Conservation (phyloP, 2,888 invertebrate genomes). For the Sipunculus nudus region DNA sequence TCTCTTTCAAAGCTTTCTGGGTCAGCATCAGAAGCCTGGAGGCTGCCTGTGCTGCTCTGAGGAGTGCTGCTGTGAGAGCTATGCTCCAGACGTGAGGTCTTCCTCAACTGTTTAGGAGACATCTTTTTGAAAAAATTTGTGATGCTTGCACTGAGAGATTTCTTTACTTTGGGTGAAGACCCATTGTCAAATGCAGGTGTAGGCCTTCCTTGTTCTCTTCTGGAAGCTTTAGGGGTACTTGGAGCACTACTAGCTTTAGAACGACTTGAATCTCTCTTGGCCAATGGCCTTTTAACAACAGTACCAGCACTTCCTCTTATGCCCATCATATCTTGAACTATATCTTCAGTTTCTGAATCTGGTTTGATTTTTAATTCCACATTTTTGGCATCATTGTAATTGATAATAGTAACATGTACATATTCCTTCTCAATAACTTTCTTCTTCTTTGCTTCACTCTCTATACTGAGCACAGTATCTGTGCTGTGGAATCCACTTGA, state of each 20-base stretch:
- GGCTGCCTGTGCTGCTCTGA: slow-evolving; percentile 12
- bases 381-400: slow-evolving; percentile 49
- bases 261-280: no score
- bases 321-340: slow-evolving; percentile 13
- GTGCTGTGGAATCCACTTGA: neutral
- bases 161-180: slow-evolving; percentile 40
- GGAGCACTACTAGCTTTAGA: no score
- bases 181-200: no score
- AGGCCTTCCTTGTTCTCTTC: no score
- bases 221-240: no score
- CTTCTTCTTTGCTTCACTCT: slow-evolving; percentile 8
- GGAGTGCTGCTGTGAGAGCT: no score
- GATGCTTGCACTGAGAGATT: slow-evolving; percentile 56
- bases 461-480: neutral
- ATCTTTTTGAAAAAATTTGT: slow-evolving; percentile 57
- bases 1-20: neutral
- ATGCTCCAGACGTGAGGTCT: no score
- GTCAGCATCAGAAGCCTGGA: slow-evolving; percentile 1
- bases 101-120: slow-evolving; percentile 42
- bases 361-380: slow-evolving; percentile 41
- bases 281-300: no score
- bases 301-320: no score
- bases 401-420: slow-evolving; percentile 49
- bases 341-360: slow-evolving; percentile 39
- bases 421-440: slow-evolving; percentile 44